phyloP scores from a whole-genome alignment of 2,797 vertebrate species.

The Darevskia mixta region DNA sequence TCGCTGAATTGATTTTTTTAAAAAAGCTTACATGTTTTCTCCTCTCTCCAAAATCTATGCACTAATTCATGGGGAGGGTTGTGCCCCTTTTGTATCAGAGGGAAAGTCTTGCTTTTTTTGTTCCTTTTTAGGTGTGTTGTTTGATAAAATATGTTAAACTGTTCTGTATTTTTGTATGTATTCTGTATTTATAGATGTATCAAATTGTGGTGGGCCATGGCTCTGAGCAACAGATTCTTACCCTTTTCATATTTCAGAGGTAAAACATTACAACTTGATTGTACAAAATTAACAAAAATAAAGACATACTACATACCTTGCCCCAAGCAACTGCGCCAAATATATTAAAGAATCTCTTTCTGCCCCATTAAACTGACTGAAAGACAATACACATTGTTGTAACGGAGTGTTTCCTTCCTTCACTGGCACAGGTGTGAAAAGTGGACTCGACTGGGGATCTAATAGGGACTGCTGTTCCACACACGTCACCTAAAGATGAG shows the following conservation, averaged over 20 bases:
- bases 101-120: too few species aligned
- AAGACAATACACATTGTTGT: conserved; percentile 89
- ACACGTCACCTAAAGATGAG: conserved; percentile 85
- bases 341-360: conserved; percentile 93
- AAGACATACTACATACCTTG: conserved; percentile 80
- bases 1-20: not conserved
- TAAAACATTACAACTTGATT: not conserved
- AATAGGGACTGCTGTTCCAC: conserved; percentile 89
- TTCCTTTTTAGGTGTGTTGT: too few species aligned
- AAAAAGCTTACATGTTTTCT: not conserved
- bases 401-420: conserved; percentile 87
- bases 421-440: conserved; percentile 90
- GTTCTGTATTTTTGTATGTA: too few species aligned
- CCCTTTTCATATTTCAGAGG: not conserved
- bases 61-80: too few species aligned
- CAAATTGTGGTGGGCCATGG: too few species aligned
- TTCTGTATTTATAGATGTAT: too few species aligned
- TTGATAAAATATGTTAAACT: too few species aligned
- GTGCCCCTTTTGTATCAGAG: too few species aligned
- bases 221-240: too few species aligned
- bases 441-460: conserved; percentile 85
- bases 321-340: conserved; percentile 90
- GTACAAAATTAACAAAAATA: not conserved
- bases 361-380: conserved; percentile 94
- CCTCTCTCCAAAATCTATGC: not conserved